Evolutionary conservation across 2,797 vertebrate genomes (phyloP), one percentile per base, ranked within the genome.

Genomic region (Scolopax rusticola): DNA sequence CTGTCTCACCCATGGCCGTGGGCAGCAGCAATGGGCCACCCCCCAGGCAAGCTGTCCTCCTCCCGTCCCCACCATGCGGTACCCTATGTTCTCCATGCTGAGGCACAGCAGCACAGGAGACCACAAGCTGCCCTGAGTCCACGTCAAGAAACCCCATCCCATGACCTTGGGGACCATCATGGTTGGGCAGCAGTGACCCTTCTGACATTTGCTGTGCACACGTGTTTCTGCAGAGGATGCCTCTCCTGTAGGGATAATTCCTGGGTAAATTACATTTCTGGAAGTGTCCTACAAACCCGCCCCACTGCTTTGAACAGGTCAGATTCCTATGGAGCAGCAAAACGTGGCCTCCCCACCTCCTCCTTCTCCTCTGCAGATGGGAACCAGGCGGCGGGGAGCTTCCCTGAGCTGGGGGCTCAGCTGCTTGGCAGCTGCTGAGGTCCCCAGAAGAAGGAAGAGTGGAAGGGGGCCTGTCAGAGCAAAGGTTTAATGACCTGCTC

Each of bases 121-220:
- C 28, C 45, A 19, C 68, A 6, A 25, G 27, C 17, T 41, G 28
- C 47, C n/a, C 51, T 38, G n/a, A 51, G 38, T 50, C 48, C 56
- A 21, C 27, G 0, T 16, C 24, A 15, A 59, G 65, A 38, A 53
- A 63, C 33, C 28, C n/a, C 48, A 16, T 20, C 32, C 51, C 18
- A 0, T 33, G 47, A 18, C 28, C 14, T 36, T 0, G 0, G 25
- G 41, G 15, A 15, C 63, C 17, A 5, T 15, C 1, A 1, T 7
- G 18, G 28, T 2, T 50, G 73, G 54, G 48, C 60, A 67, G 48
- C 77, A 25, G 59, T 5, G 60, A 47, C 67, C 9, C 11, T 45
- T 36, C 32, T 24, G 60, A n/a, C 28, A 12, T 25, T 51, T 36
- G 60, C 50, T 28, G 33, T 81, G 81, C 80, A 53, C 53, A 20